Evolutionary conservation across 2,797 vertebrate species (phyloP), one percentile per base, ranked within the genome.

Genomic region (Danio tinwini): DNA sequence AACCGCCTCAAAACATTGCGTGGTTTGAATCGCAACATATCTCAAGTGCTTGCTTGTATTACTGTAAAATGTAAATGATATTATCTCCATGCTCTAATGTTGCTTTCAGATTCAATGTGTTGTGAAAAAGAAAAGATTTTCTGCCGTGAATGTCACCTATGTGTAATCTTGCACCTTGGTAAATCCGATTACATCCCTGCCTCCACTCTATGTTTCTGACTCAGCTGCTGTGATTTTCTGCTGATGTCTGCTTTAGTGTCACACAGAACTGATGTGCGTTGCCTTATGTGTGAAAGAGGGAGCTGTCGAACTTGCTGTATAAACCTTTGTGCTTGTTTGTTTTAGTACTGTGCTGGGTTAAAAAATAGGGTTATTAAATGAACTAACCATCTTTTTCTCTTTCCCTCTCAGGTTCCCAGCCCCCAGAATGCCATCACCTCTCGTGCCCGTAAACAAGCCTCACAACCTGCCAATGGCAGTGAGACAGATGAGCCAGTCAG

Each of bases 401-500:
- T 16, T 59, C 12, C 50, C 11, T 72, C 21, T 64, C 92, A 99
- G 96, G 96, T 97, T 71, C 88, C 93, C 64, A 97, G 95, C 91
- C 92, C 94, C 90, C 95, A 96, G 63, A 89, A 95, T 85, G 92
- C 96, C 67, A 93, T 96, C 87, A 96, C 93, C 93, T 94, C 85
- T 82, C 92, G 92, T 29, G 77, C 87, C 47, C 94, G 96, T 76
- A 98, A 96, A 90, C 94, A 92, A 72, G 88, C 91, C 0, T 88
- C 90, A 5, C 74, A 91, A 64, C 88, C 92, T 9, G 82, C 91
- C 47, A 93, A 96, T 7, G 93, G 94, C 65, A 92, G 90, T 0
- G 98, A 98, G 11, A 94, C 95, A 2, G 98, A 98, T 0, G 97
- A 99, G 45, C 94, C 96, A 2, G 88, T 94, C 81, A 96, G 96